Base-by-base conservation (phyloP, 2,888 invertebrate species). In the Pristionchus japonicus region DNA sequence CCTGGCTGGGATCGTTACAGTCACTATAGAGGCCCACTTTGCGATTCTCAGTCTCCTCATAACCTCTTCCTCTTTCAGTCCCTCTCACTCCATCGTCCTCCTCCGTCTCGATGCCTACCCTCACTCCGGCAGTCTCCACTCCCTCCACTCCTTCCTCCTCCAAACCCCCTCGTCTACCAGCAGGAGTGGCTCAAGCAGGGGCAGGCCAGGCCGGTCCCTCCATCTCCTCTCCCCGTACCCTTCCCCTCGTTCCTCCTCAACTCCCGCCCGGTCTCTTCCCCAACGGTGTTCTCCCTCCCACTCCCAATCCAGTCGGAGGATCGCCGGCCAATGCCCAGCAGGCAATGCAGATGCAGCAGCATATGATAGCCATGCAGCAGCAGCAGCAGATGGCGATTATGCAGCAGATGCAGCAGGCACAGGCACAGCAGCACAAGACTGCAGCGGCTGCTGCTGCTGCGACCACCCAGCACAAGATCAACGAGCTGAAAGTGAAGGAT, bases 401-500 rank as follows among this genome's bases (percentile, higher is more conserved):
- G 77, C 77, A 77, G 77, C 77, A 77, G 20, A n/a, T 23, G n/a
- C 43, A 43, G 77, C 40, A n/a, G 3, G 43, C 43, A n/a, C n/a
- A n/a, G 74, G 37, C 34, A 7, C 3, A 20, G 77, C 40, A 27
- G 83, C 83, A 83, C 9, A 52, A 31, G 31, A 27, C 31, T 23
- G 52, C 52, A 20, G 49, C 34, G 17, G 52, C 82, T 31, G 31
- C 52, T 20, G 40, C 34, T 13, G 43, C 27, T 15, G 47, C 40
- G 27, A n/a, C 40, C 27, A 57, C 83, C 6, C 85, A 85, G 31
- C 85, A 85, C 40, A 85, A 85, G 64, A 85, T 85, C n/a, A 61
- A 85, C 27, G 85, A 85, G 47, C n/a, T 85, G 37, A 85, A 85
- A 31, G 64, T 37, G 20, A 85, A 85, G 40, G 85, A 85, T 40